Percentiles rank a stretch among this genome's conserved stretches.
Conservation (phyloP, 2,888 invertebrate species). For the Isoperla grammatica region DNA sequence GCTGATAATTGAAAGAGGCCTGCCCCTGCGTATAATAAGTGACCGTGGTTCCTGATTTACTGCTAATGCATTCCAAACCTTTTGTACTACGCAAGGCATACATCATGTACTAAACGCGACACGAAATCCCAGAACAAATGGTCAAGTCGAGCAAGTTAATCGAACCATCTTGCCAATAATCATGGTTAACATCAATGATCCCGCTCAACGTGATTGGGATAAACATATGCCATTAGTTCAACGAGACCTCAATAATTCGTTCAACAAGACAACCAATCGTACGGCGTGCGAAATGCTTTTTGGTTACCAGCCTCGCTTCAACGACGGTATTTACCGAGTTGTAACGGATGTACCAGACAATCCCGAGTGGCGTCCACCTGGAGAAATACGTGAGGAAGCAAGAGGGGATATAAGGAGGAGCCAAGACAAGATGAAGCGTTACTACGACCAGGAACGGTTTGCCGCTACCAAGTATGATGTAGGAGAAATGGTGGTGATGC, state of each 20-base stretch:
- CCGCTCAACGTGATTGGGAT: constrained; percentile 37
- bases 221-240: constrained; percentile 37
- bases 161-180: constrained; percentile 35
- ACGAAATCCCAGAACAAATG: constrained; percentile 39
- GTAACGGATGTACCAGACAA: background rate
- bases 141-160: constrained; percentile 39
- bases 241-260: constrained; percentile 36
- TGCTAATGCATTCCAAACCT: constrained; percentile 36
- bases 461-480: background rate
- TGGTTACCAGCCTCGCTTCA: constrained; percentile 33
- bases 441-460: background rate
- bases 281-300: constrained; percentile 34
- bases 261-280: constrained; percentile 33
- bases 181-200: constrained; percentile 32
- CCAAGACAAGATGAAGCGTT: background rate
- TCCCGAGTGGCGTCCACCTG: background rate
- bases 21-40: background rate
- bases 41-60: constrained; percentile 39
- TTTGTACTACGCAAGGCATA: constrained; percentile 36
- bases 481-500: constrained; percentile 8
- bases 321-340: background rate
- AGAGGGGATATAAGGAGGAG: background rate
- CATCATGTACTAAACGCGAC: constrained; percentile 36
- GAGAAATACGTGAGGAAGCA: background rate
- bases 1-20: background rate